Conservation (phyloP, 1,140 invertebrate species). For the Acromyrmex charruanus region DNA sequence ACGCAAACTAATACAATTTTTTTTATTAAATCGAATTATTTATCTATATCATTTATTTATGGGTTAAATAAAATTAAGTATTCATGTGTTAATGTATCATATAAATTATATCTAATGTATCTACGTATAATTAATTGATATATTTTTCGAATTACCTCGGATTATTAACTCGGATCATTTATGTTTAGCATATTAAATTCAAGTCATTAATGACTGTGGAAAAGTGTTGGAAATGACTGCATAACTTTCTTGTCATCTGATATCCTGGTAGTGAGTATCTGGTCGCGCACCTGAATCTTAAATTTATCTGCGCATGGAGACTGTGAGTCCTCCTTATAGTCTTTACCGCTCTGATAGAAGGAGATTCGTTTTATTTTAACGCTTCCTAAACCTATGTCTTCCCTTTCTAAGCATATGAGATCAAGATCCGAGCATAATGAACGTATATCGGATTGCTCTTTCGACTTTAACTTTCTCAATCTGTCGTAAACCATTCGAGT, state of each 20-base stretch:
- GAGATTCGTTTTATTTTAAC: conserved; percentile 79
- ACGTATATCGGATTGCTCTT: background rate
- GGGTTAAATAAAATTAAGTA: background rate
- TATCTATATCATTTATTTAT: background rate
- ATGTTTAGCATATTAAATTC: background rate
- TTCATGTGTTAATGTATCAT: background rate
- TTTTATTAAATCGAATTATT: background rate
- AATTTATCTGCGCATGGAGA: conserved; percentile 78
- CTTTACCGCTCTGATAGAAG: conserved; percentile 74
- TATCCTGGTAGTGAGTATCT: conserved; percentile 78
- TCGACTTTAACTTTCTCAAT: conserved; percentile 16
- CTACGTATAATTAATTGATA: background rate
- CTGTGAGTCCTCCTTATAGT: conserved; percentile 67
- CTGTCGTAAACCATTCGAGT: background rate
- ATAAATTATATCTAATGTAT: background rate
- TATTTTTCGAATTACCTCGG: background rate
- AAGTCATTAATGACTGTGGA: conserved; percentile 14
- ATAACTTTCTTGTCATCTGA: conserved; percentile 67
- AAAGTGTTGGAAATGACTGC: conserved; percentile 48
- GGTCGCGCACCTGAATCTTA: conserved; percentile 80
- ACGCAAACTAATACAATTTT: background rate
- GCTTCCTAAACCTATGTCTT: conserved; percentile 71
- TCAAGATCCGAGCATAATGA: background rate
- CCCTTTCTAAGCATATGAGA: conserved; percentile 49
- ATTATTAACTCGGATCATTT: background rate